Evolutionary conservation across 2,888 invertebrate genomes (phyloP).

Genomic region (Brenthis daphne): DNA sequence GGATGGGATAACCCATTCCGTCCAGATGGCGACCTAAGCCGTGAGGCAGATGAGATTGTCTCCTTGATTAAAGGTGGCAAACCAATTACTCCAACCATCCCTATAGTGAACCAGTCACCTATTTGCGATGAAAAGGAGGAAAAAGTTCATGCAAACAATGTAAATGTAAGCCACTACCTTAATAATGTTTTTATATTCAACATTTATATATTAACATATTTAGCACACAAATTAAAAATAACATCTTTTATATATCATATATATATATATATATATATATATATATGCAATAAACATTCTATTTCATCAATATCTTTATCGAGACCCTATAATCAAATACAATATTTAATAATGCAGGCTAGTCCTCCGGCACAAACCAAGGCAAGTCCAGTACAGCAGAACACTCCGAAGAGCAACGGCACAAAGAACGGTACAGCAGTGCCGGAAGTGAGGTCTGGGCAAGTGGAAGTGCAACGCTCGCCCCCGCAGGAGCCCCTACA

Average conservation of each 20-base stretch:
- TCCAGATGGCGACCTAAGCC: constrained; percentile 96
- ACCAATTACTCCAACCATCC: constrained; percentile 89
- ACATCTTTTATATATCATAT: too few relatives aligned
- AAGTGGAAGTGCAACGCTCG: constrained; percentile 87
- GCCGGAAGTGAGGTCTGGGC: constrained; percentile 70
- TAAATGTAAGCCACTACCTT: constrained; percentile 57
- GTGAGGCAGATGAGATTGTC: constrained; percentile 97
- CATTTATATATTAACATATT: not conserved
- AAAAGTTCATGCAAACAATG: constrained; percentile 66
- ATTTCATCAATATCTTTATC: too few relatives aligned
- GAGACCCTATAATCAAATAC: not conserved
- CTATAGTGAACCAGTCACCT: constrained; percentile 81
- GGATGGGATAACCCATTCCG: constrained; percentile 99
- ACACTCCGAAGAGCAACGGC: constrained; percentile 71
- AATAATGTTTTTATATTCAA: not conserved
- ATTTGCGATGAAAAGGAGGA: constrained; percentile 76
- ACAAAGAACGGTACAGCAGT: constrained; percentile 73
- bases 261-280: too few relatives aligned
- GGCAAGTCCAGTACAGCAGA: constrained; percentile 61
- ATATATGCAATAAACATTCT: too few relatives aligned
- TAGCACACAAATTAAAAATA: too few relatives aligned
- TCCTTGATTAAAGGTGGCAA: constrained; percentile 96
- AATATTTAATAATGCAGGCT: constrained; percentile 48
- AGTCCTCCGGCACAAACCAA: constrained; percentile 65
- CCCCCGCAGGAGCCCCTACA: constrained; percentile 90